These are phyloP conservation scores for Mnemiopsis leidyi DNA, from an alignment of 37 sponge, comb jelly and placozoan genomes.

Conservation along the genomic window DNA sequence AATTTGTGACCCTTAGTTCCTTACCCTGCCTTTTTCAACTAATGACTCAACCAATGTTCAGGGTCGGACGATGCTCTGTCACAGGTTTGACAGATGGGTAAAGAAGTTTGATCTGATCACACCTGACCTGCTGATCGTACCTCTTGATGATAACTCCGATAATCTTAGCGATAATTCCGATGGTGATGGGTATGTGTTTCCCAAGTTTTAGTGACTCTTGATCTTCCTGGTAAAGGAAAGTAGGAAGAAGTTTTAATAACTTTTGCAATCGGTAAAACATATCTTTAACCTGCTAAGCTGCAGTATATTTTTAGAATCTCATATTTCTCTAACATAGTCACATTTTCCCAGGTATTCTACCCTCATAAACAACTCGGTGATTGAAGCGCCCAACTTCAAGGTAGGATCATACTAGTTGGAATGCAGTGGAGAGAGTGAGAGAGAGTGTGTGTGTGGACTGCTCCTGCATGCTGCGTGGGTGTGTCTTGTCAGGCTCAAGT, in stretches of 20 bases:
- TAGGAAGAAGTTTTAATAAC: too few species aligned
- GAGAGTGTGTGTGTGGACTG: too few species aligned
- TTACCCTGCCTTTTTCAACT: too few species aligned
- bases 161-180: slow-evolving; percentile 40
- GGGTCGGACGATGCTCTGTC: slow-evolving; percentile 82
- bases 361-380: slow-evolving; percentile 52
- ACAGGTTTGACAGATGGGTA: slow-evolving; percentile 84
- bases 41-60: too few species aligned
- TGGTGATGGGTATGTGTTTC: slow-evolving; percentile 36
- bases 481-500: too few species aligned
- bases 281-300: too few species aligned
- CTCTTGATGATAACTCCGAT: slow-evolving; percentile 66
- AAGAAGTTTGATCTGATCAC: slow-evolving; percentile 90
- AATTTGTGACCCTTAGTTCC: too few species aligned
- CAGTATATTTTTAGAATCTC: too few species aligned
- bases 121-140: slow-evolving; percentile 81
- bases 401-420: not conserved
- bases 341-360: slow-evolving; percentile 50
- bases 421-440: not conserved
- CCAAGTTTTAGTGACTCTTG: too few species aligned
- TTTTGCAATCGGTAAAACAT: too few species aligned
- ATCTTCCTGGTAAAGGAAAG: too few species aligned
- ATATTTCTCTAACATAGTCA: not conserved
- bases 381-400: slow-evolving; percentile 22
- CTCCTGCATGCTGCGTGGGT: too few species aligned